phyloP scores from a whole-genome alignment of 2,797 vertebrate species.

The Tarsius wallacei region DNA sequence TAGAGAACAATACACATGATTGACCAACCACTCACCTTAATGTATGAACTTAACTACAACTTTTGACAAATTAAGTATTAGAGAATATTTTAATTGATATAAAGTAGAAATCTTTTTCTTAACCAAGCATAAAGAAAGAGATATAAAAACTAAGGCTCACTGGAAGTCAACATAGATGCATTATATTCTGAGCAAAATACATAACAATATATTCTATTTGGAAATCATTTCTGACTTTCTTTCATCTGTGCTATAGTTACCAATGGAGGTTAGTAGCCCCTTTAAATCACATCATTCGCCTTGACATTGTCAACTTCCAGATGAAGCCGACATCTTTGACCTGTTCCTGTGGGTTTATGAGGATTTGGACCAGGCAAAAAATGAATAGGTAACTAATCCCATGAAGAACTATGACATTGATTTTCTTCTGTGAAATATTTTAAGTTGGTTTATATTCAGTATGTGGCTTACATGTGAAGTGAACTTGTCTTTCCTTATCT shows the following conservation, averaged over 20 bases:
- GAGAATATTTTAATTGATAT: not conserved
- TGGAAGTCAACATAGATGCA: not conserved
- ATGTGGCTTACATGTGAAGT: not conserved
- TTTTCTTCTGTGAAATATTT: slow-evolving; percentile 23
- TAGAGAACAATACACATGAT: not conserved
- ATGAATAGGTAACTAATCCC: slow-evolving; percentile 2
- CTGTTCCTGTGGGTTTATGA: slow-evolving; percentile 15
- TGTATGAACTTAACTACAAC: not conserved
- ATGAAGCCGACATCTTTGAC: not conserved
- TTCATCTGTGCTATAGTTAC: not conserved
- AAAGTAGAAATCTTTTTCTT: not conserved
- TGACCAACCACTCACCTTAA: not conserved
- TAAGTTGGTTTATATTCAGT: slow-evolving; percentile 3
- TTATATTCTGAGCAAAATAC: slow-evolving; percentile 13
- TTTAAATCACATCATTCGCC: not conserved
- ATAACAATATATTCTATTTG: not conserved
- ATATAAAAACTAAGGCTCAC: not conserved
- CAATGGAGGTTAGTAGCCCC: not conserved
- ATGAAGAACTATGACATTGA: not conserved
- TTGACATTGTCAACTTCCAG: slow-evolving; percentile 32
- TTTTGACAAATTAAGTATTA: not conserved
- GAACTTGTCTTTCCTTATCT: not conserved
- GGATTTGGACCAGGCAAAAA: slow-evolving; percentile 19
- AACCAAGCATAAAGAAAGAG: not conserved
- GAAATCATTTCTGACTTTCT: not conserved